phyloP scores from a whole-genome alignment of 2,888 invertebrate species.

The Agrochola lota region DNA sequence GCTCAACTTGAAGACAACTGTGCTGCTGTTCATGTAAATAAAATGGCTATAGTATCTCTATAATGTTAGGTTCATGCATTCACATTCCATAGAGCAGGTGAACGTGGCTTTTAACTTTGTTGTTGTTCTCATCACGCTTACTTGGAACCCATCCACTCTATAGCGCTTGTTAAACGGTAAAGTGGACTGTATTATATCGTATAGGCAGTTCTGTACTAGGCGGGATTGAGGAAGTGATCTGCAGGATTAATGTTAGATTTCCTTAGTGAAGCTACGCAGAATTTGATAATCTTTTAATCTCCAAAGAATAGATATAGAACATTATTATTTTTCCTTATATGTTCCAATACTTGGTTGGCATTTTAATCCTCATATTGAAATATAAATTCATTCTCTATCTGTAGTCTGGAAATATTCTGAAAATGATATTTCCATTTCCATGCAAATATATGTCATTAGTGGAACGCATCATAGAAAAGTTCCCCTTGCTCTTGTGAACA shows the following conservation, averaged over 20 bases:
- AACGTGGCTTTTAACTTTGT: slow-evolving; percentile 52
- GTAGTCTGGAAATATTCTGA: background rate
- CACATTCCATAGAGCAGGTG: slow-evolving; percentile 54
- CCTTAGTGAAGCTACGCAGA: slow-evolving; percentile 7
- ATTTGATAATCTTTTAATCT: slow-evolving; percentile 20
- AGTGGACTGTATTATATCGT: slow-evolving; percentile 40
- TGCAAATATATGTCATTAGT: slow-evolving; percentile 57
- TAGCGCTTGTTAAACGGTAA: slow-evolving; percentile 45
- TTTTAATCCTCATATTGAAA: background rate
- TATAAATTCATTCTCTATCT: background rate
- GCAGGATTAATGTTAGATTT: slow-evolving; percentile 37
- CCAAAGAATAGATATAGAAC: background rate
- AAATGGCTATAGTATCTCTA: slow-evolving; percentile 33
- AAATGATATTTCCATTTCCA: slow-evolving; percentile 31
- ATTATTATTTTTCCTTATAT: too few species aligned
- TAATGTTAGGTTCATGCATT: slow-evolving; percentile 49
- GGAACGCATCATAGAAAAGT: slow-evolving; percentile 49
- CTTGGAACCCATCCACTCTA: slow-evolving; percentile 49
- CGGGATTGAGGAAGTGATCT: slow-evolving; percentile 50
- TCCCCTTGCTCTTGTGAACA: slow-evolving; percentile 67
- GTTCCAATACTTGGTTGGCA: too few species aligned
- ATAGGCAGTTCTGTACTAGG: slow-evolving; percentile 19
- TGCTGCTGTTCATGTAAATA: slow-evolving; percentile 33
- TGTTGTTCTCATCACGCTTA: slow-evolving; percentile 57
- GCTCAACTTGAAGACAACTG: slow-evolving; percentile 22